Evolutionary conservation across 2,113 vertebrate genomes (phyloP), one percentile per base, ranked within the genome.

Genomic region (Corvus cornix): DNA sequence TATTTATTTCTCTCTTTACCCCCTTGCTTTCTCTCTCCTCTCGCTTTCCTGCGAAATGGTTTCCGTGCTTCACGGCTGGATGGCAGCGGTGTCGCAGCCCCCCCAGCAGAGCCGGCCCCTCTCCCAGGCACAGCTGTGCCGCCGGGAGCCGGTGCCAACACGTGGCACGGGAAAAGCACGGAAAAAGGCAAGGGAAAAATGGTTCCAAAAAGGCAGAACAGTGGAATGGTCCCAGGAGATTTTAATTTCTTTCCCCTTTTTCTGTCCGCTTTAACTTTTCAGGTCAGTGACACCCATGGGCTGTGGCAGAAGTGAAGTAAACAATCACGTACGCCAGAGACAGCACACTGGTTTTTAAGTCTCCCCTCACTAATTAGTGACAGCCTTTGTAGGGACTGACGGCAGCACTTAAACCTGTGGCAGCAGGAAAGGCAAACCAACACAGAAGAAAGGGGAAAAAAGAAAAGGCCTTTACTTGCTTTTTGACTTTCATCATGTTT

Each of bases 101-200:
- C 21, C 14, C 33, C 20, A 11, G 53, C 31, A 8, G 8, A 46
- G 58, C 24, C n/a, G 9, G 51, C 28, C 16, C 35, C 27, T 15
- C 23, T 30, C n/a, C n/a, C 35, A 4, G 55, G 39, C 64, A 10
- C 28, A 4, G 64, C 56, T 9, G 4, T 1, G 33, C 33, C 3
- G 1, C 8, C 64, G 3, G n/a, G n/a, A 58, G 31, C 46, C 87
- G 10, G 12, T 2, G 59, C 60, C 87, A 10, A 21, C 33, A 37
- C 27, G 8, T 1, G 24, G n/a, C 27, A 3, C 1, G 2, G 60
- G 16, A 14, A 49, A 55, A 27, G 6, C 72, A 13, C 1, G 1
- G 59, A 6, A 56, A 35, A 48, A 64, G 28, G 44, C 84, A 18
- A 17, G 4, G 13, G 13, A 3, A 19, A 64, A 14, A 49, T 2